Percentiles rank a stretch among this genome's conserved stretches.
These are phyloP conservation scores for Microchrysa polita DNA, from an alignment of 2,888 invertebrate species.

Conservation along the genomic window DNA sequence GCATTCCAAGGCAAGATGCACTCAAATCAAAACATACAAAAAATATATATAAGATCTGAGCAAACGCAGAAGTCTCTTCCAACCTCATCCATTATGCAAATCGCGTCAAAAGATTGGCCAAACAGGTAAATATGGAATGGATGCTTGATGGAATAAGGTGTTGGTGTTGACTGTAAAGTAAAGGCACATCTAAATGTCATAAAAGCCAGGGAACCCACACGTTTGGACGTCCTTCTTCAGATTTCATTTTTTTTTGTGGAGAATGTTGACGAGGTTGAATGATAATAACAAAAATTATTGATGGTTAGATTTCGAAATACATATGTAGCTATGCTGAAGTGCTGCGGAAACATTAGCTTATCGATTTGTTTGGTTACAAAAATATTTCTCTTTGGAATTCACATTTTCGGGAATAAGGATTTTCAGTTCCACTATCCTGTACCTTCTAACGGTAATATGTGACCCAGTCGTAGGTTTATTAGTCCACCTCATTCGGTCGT, in stretches of 20 bases:
- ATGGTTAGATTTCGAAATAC: neutral
- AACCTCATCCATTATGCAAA: neutral
- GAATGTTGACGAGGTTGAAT: neutral
- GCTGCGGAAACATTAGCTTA: neutral
- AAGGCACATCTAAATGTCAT: neutral
- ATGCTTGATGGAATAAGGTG: neutral
- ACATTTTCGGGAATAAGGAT: no score
- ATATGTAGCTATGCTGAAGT: neutral
- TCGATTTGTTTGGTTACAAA: no score
- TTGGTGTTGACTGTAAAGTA: neutral
- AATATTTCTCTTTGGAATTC: no score
- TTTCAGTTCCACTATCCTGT: no score
- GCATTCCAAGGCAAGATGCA: neutral
- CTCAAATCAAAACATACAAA: neutral
- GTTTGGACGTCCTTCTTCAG: neutral
- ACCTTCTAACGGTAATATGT: no score
- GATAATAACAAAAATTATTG: neutral
- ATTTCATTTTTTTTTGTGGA: neutral
- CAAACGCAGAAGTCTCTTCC: neutral
- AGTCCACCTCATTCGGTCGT: no score
- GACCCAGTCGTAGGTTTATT: no score
- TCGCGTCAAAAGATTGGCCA: neutral
- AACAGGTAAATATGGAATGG: neutral
- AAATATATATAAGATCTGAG: neutral
- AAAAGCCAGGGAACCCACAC: neutral